A percentile compares a stretch with the other conserved stretches of the same genome.
Conservation (phyloP, 2,113 vertebrate genomes). For the Thomomys bottae region DNA sequence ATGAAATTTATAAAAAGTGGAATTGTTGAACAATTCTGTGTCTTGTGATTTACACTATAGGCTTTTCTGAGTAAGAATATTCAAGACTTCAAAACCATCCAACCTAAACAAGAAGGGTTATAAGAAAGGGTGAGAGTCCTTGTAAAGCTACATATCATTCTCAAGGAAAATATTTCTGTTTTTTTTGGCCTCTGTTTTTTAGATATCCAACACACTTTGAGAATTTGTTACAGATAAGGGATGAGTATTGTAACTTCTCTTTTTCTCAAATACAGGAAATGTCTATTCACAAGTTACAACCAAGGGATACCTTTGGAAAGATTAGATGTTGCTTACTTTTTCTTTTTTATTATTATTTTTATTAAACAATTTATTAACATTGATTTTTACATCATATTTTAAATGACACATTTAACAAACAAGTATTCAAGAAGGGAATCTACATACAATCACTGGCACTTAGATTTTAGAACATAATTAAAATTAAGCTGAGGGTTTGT, state of each 20-base stretch:
- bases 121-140: background rate
- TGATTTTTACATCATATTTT: no score
- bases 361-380: no score
- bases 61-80: background rate
- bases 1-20: background rate
- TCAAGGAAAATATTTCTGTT: background rate
- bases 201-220: background rate
- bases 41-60: background rate
- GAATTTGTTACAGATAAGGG: background rate
- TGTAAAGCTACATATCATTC: background rate
- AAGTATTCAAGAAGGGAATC: no score
- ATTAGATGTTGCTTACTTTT: background rate
- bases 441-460: no score
- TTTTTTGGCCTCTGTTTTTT: background rate
- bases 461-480: no score
- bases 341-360: no score
- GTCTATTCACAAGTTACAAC: background rate
- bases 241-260: background rate
- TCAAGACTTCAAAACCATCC: background rate
- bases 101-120: background rate
- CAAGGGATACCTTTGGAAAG: background rate
- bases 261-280: conserved; percentile 17
- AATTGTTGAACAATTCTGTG: background rate
- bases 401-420: no score
- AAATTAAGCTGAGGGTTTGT: no score